Conservation (phyloP, 2,888 invertebrate genomes). For the Ctenicera cuprea region DNA sequence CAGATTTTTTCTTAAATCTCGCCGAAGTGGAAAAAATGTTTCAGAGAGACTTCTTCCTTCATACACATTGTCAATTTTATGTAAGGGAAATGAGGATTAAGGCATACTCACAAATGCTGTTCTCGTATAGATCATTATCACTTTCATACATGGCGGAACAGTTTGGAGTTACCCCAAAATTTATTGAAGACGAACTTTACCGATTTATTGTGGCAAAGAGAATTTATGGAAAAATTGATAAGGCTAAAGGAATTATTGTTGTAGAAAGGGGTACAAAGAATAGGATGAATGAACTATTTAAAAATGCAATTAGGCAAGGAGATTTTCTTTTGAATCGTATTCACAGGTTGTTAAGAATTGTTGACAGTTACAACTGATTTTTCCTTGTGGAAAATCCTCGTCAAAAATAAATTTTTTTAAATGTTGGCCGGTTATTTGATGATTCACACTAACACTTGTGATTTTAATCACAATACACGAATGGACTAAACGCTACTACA, state of each 20-base stretch:
- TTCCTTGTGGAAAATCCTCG: background rate
- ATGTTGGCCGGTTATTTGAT: too few relatives aligned
- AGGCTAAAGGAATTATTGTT: conserved; percentile 76
- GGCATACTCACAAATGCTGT: conserved; percentile 82
- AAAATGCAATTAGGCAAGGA: conserved; percentile 82
- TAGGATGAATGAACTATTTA: conserved; percentile 72
- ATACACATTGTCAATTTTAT: conserved; percentile 81
- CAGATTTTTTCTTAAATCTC: conserved; percentile 77
- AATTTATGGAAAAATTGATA: conserved; percentile 83
- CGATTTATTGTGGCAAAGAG: conserved; percentile 80
- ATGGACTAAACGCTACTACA: too few relatives aligned
- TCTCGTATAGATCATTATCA: conserved; percentile 82
- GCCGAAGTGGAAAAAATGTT: conserved; percentile 72
- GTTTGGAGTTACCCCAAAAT: conserved; percentile 81
- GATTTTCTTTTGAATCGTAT: conserved; percentile 83
- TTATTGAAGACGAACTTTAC: conserved; percentile 77
- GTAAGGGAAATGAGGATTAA: conserved; percentile 82
- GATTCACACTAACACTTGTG: too few relatives aligned
- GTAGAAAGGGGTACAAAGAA: conserved; percentile 72
- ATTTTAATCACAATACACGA: too few relatives aligned
- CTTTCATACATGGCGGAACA: conserved; percentile 80
- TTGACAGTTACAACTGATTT: conserved; percentile 75
- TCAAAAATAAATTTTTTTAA: background rate
- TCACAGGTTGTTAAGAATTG: conserved; percentile 83
- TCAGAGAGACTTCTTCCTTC: conserved; percentile 78